These are phyloP conservation scores for Merodon equestris DNA, from an alignment of 2,888 invertebrate species.

Conservation along the genomic window DNA sequence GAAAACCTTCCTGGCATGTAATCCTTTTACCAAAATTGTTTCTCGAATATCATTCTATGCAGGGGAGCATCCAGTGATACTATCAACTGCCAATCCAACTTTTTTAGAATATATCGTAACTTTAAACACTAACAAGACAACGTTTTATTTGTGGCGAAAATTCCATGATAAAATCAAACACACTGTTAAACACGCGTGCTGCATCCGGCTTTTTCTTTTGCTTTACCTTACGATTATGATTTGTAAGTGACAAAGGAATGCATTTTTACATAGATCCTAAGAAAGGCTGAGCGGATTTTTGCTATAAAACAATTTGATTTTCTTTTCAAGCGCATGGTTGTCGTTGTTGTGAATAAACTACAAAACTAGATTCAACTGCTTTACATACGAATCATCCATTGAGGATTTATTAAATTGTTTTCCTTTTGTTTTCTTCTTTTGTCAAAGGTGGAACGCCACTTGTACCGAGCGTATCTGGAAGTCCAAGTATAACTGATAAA, in stretches of 20 bases:
- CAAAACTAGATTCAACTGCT: not conserved
- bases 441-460: conserved; percentile 80
- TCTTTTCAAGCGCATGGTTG: conserved; percentile 51
- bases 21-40: no score
- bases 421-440: conserved; percentile 46
- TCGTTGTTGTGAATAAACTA: conserved; percentile 46
- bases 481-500: conserved; percentile 60
- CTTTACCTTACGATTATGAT: conserved; percentile 9
- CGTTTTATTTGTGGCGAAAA: no score
- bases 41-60: no score
- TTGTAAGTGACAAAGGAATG: conserved; percentile 49
- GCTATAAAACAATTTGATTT: conserved; percentile 15
- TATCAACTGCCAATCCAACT: no score
- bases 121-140: no score
- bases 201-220: conserved; percentile 17
- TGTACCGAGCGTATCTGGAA: conserved; percentile 75
- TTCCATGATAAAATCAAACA: no score
- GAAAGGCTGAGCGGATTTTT: conserved; percentile 29
- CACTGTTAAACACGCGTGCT: conserved; percentile 1
- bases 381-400: not conserved
- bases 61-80: no score
- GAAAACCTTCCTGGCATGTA: no score
- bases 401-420: conserved; percentile 3
- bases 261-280: conserved; percentile 20
- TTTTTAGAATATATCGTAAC: no score